A percentile compares a stretch with the other conserved stretches of the same genome.
Conservation (phyloP, 2,113 vertebrate species). For the Pteropus alecto region DNA sequence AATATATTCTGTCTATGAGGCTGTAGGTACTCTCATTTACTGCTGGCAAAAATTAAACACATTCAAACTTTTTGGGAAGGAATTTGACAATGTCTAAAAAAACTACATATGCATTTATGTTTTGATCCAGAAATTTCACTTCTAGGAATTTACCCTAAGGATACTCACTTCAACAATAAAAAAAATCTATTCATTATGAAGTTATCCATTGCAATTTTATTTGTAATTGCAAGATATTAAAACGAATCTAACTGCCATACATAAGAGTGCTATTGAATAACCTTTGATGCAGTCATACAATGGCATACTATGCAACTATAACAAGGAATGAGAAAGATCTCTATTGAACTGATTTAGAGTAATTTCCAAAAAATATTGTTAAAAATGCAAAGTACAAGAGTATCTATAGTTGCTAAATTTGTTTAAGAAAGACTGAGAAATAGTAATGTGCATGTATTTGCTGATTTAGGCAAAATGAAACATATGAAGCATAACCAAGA, state of each 20-base stretch:
- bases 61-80: not conserved
- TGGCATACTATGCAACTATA: not conserved
- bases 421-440: not conserved
- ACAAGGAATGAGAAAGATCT: not conserved
- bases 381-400: not conserved
- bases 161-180: not conserved
- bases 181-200: not conserved
- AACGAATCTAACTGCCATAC: not conserved
- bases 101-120: not conserved
- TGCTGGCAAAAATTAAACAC: not conserved
- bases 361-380: not conserved
- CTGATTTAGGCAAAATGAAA: not conserved
- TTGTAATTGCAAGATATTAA: not conserved
- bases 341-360: not conserved
- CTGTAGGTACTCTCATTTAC: not conserved
- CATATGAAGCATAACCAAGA: not conserved
- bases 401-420: not conserved
- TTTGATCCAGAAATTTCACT: not conserved
- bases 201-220: not conserved
- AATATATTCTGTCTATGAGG: not conserved
- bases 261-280: not conserved
- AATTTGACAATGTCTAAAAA: not conserved
- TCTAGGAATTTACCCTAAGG: not conserved
- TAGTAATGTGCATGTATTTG: not conserved
- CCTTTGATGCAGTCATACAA: not conserved